Percentiles rank a stretch among this genome's conserved stretches.
These are phyloP conservation scores for Acanthurus tractus DNA, from an alignment of 2,797 vertebrate genomes.

Conservation along the genomic window DNA sequence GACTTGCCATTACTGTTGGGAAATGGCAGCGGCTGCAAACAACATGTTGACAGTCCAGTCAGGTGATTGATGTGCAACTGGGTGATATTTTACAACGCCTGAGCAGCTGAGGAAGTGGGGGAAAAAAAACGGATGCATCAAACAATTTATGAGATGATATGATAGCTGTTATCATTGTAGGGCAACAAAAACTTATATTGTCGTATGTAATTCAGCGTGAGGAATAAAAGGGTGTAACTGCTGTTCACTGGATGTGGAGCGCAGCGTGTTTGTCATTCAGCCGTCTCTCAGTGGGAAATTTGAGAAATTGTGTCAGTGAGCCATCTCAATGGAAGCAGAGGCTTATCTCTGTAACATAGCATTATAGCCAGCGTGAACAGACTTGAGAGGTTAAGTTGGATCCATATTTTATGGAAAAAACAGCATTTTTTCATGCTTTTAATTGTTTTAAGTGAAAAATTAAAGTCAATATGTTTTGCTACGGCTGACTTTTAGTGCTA, in stretches of 20 bases:
- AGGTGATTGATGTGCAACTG: constrained; percentile 63
- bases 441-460: neutral
- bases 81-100: constrained; percentile 50
- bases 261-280: constrained; percentile 24
- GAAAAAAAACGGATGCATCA: constrained; percentile 45
- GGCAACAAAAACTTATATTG: neutral
- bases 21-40: constrained; percentile 22
- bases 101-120: constrained; percentile 41
- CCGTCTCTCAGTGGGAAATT: constrained; percentile 25
- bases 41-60: constrained; percentile 44
- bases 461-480: neutral
- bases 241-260: constrained; percentile 15
- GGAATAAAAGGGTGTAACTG: neutral
- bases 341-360: neutral
- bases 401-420: too few species aligned
- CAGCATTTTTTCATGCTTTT: too few species aligned
- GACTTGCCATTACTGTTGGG: constrained; percentile 49
- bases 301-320: constrained; percentile 21
- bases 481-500: neutral
- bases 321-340: constrained; percentile 10
- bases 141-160: constrained; percentile 27
- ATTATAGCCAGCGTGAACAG: neutral
- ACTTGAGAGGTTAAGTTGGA: too few species aligned
- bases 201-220: neutral
- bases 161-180: constrained; percentile 48